Evolutionary conservation across 1,140 invertebrate species (phyloP), one percentile per base, ranked within the genome.

Genomic region (Marisa cornuarietis): DNA sequence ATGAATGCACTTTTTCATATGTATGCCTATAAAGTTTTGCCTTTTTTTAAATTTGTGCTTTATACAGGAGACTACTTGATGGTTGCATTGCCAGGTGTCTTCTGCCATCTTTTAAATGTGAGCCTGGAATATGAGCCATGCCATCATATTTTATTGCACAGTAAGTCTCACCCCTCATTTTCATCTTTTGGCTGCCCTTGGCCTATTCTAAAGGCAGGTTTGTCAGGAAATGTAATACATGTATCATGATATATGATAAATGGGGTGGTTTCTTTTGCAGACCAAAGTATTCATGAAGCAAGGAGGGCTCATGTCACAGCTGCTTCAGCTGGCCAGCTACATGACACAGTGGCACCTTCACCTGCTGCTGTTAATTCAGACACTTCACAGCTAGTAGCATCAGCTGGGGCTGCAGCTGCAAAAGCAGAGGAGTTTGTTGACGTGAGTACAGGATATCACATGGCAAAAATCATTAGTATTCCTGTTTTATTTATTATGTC

Each of bases 31-130:
- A 24, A 54, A 80, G 18, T 42, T 78, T 26, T 78, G 62, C 18
- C 1, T 78, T 9, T 68, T 9, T 49, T 22, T 71, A 14, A 8
- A 5, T 52, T 61, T 61, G 51, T 79, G 63, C 11, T 79, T 51
- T 61, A 78, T 79, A 71, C 81, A 90, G 89, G 86, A 80, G 88
- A 86, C 61, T 87, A 86, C 76, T 76, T 90, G 24, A 76, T 88
- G 66, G 89, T 88, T 11, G 77, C 85, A 31, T 78, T 89, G 24
- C 89, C 89, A 42, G 89, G 89, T 14, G 84, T 85, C 75, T 90
- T 90, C 84, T 79, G 86, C n/a, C 89, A 90, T 81, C 69, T 89
- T 24, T 78, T 90, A n/a, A 88, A 89, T 84, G 87, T 88, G 0
- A 80, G 83, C 51, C 85, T 87, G 22, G 87, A 87, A 71, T 89